Evolutionary conservation across 1,140 invertebrate species (phyloP).

Genomic region (Bombus affinis): DNA sequence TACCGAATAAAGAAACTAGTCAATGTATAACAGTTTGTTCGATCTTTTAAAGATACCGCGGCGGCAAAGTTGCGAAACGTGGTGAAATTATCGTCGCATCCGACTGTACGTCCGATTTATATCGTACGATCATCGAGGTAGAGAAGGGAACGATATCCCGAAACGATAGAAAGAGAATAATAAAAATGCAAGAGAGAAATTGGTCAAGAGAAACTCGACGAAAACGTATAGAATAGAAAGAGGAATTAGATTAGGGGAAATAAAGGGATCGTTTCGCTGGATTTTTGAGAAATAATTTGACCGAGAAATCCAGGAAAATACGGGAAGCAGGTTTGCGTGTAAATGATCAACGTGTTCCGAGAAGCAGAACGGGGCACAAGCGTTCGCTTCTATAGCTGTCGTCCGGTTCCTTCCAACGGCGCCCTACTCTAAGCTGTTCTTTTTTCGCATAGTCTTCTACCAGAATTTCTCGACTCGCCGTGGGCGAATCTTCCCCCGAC

Average conservation of each 20-base stretch:
- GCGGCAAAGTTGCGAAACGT: no score
- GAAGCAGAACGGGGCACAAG: conserved; percentile 30
- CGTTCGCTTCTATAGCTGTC: conserved; percentile 17
- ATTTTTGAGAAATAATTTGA: no score
- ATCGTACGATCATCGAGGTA: no score
- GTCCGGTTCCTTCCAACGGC: conserved; percentile 27
- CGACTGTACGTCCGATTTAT: no score
- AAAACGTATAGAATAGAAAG: not conserved
- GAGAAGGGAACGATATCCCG: no score
- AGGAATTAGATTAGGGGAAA: not conserved
- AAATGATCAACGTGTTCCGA: conserved; percentile 41
- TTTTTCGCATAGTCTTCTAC: conserved; percentile 1
- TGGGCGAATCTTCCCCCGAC: not conserved
- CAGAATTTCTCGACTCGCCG: not conserved
- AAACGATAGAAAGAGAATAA: not conserved
- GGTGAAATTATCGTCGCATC: no score
- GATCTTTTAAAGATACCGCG: no score
- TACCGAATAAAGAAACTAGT: no score
- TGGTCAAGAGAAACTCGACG: not conserved
- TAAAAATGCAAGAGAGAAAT: not conserved
- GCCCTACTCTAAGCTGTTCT: not conserved
- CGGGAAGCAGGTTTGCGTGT: conserved; percentile 26
- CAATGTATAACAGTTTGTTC: accelerated
- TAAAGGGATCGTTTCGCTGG: not conserved
- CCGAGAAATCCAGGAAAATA: not conserved